These are phyloP conservation scores for Serranochromis macrocephalus DNA, from an alignment of 2,113 vertebrate genomes.

Conservation along the genomic window DNA sequence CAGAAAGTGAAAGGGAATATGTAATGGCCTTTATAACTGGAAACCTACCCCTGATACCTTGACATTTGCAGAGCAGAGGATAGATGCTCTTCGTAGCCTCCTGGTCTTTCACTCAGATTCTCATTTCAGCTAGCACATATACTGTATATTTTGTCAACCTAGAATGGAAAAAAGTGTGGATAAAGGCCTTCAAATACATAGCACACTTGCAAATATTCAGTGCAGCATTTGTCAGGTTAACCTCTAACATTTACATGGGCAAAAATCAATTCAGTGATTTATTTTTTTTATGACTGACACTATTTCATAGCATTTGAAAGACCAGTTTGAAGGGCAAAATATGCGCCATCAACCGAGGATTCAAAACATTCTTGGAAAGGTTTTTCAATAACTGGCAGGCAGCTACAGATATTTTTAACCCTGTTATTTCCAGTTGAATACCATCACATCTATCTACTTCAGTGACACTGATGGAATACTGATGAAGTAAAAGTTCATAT, in stretches of 20 bases:
- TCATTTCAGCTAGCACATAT: background rate
- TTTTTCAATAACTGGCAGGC: background rate
- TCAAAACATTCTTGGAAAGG: background rate
- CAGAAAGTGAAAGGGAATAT: constrained; percentile 27
- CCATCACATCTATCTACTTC: background rate
- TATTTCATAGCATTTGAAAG: background rate
- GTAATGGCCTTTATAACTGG: constrained; percentile 21
- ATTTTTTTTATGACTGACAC: background rate
- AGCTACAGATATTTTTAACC: background rate
- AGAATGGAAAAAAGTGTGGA: background rate
- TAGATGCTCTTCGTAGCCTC: background rate
- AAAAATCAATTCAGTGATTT: background rate
- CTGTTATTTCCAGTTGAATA: background rate
- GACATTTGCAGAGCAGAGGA: constrained; percentile 20
- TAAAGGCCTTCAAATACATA: background rate
- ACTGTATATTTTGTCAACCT: background rate
- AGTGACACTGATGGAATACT: background rate
- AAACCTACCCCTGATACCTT: constrained; percentile 7
- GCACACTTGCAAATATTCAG: background rate
- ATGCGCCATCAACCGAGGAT: background rate
- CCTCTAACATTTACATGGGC: constrained; percentile 15
- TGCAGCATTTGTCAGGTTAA: background rate
- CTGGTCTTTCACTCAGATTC: background rate
- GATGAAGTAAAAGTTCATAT: background rate
- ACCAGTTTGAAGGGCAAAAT: background rate